A percentile compares a stretch with the other conserved stretches of the same genome.
phyloP scores from a whole-genome alignment of 2,113 vertebrate species.

The Speoplatyrhinus poulsoni region DNA sequence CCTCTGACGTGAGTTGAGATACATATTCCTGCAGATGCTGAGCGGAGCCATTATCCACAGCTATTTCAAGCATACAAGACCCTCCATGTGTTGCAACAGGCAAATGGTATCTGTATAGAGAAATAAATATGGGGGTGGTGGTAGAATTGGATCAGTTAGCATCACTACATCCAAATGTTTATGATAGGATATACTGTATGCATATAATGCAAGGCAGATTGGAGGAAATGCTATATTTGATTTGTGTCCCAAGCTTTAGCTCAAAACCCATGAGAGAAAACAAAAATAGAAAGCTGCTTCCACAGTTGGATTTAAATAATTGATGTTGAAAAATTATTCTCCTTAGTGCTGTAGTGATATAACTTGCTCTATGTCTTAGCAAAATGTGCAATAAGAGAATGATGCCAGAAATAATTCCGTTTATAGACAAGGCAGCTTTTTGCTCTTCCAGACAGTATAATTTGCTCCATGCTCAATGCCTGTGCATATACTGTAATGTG shows the following conservation, averaged over 20 bases:
- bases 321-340: conserved; percentile 25
- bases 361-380: conserved; percentile 22
- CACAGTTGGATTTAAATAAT: conserved; percentile 53
- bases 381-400: conserved; percentile 23
- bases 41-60: conserved; percentile 71
- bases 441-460: neutral
- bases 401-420: conserved; percentile 3
- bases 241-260: conserved; percentile 31
- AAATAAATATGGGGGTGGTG: conserved; percentile 45
- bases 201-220: conserved; percentile 19
- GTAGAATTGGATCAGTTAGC: conserved; percentile 60
- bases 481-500: neutral
- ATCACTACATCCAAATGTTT: conserved; percentile 42
- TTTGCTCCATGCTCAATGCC: neutral
- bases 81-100: conserved; percentile 69
- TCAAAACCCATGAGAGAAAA: conserved; percentile 48
- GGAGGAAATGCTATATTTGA: conserved; percentile 45
- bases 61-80: conserved; percentile 83
- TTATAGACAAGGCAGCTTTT: neutral
- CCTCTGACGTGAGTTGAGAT: conserved; percentile 70
- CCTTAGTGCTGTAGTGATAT: conserved; percentile 25
- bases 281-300: conserved; percentile 36
- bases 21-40: conserved; percentile 68
- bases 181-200: neutral
- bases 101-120: conserved; percentile 76